Evolutionary conservation across 2,113 vertebrate genomes (phyloP), one percentile per base, ranked within the genome.

Genomic region (Muntiacus reevesi): DNA sequence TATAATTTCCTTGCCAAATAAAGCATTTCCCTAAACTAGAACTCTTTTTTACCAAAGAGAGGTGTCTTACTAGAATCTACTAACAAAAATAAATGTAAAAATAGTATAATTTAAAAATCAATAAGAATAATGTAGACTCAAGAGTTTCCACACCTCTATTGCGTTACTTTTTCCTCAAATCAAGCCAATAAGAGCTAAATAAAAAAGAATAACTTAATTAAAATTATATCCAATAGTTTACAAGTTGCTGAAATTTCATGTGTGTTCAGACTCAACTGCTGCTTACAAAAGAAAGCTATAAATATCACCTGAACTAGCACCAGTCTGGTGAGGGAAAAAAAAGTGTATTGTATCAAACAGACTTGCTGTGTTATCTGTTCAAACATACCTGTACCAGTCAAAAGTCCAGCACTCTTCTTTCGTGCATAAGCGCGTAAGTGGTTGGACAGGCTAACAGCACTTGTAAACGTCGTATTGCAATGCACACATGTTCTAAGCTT

Each of bases 401-500:
- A 98, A 98, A 99, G 98, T 98, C 99, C 99, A 95, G 99, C 99
- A 98, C 99, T 99, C 99, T 99, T 99, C 99, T 99, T 99, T 98
- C 99, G 98, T 98, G 99, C 99, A 98, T 99, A 99, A 97, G 99
- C 99, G 98, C 98, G 98, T 98, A 99, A 99, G 98, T 99, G 99
- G 99, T 99, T 99, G 98, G 99, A 99, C 98, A 99, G 99, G 98
- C 99, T 99, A 98, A 99, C 99, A 98, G 99, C 99, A 99, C 99
- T 99, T 99, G 99, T 99, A 99, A 99, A 99, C 94, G 99, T 99
- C 98, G 99, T 99, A 98, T 99, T 99, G 99, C 99, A 99, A 99
- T 99, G 99, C 98, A 99, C 98, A 98, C 99, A 99, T 98, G 99
- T 99, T 99, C 99, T 99, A 99, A 99, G 99, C 99, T 99, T 99